Base-by-base conservation (phyloP, 2,888 invertebrate genomes). In the Lysandra coridon region DNA sequence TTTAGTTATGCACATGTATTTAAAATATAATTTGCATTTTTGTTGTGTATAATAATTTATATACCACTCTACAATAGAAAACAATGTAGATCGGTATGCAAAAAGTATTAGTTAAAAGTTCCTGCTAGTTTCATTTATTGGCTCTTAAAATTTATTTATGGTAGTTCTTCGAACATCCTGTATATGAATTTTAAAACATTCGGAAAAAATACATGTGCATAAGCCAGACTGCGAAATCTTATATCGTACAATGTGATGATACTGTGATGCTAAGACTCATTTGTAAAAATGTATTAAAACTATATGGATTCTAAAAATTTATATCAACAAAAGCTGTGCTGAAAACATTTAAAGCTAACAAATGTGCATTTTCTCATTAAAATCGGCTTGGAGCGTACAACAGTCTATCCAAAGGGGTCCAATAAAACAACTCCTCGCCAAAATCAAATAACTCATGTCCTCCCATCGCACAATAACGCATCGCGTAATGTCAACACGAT, bases 281-380 rank as follows among this genome's bases (percentile, higher is more conserved):
- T 81, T 80, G 64, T 79, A 76, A 80, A 81, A 81, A 83, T 78
- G 83, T 83, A 83, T 82, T 82, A 83, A 82, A 83, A 82, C 81
- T 82, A 73, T 81, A 83, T 83, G 83, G 83, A 80, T 80, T 81
- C 84, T 83, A 84, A 83, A 83, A 80, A 83, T 83, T 80, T 83
- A 81, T 85, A 85, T 86, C 84, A 89, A 90, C 86, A 84, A 85
- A 90, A 90, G 87, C 88, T 90, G 90, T 90, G 91, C 89, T 90
- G 90, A 85, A 87, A 85, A 87, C 85, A 87, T 87, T 90, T 92
- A 91, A 91, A 91, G 91, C 92, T 91, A 90, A 90, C 84, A 88
- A 88, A 91, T 93, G 93, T 93, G 93, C 92, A 86, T 89, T 89
- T 88, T 87, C 86, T 87, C 87, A 83, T 88, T 86, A 88, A 88